phyloP scores from a whole-genome alignment of 1,140 invertebrate genomes.

The Ceratosolen solmsi region DNA sequence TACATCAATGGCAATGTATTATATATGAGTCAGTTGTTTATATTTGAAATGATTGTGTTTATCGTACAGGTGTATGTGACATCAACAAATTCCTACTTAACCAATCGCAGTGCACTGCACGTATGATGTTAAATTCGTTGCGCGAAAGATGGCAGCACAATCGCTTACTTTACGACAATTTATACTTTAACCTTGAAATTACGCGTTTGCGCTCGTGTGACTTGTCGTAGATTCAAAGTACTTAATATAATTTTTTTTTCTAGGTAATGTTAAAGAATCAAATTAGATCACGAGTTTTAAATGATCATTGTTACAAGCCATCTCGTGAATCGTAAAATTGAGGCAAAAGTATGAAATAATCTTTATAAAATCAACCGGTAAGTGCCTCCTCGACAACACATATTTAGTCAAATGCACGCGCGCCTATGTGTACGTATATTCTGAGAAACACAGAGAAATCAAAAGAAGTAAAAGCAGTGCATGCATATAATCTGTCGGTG shows the following conservation, averaged over 20 bases:
- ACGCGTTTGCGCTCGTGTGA: constrained; percentile 3
- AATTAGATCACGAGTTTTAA: background rate
- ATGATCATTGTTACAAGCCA: background rate
- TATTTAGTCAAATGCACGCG: background rate
- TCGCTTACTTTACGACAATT: background rate
- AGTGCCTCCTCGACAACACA: background rate
- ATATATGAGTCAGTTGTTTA: too few species aligned
- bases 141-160: background rate
- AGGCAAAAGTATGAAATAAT: background rate
- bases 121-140: too few species aligned
- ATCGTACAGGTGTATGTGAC: too few species aligned
- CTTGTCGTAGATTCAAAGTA: background rate
- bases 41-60: too few species aligned
- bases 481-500: constrained; percentile 24
- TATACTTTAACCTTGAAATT: constrained; percentile 41
- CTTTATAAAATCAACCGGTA: background rate
- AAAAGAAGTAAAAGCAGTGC: background rate
- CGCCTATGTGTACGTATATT: background rate
- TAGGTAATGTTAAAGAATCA: background rate
- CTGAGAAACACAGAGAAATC: background rate
- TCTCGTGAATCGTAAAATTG: background rate
- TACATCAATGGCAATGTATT: too few species aligned
- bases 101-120: background rate
- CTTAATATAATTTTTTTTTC: constrained; percentile 34
- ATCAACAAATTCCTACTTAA: too few species aligned